Base-by-base conservation (phyloP, 2,888 invertebrate species). In the Micoletzkya japonica region DNA sequence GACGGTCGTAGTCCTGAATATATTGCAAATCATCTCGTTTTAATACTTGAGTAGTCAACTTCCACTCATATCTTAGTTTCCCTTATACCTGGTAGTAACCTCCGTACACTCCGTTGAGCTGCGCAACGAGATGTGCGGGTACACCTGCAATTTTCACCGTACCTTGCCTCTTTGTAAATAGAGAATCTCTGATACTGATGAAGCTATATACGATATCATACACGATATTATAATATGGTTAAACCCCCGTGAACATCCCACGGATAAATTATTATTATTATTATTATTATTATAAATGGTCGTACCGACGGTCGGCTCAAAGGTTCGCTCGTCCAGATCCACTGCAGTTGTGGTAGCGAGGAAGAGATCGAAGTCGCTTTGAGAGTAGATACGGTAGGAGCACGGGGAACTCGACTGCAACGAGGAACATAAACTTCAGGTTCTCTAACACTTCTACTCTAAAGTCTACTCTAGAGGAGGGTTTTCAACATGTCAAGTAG, bases 331-430 rank as follows among this genome's bases (percentile, higher is more conserved):
- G 34, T 76, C 76, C 17, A 37, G 24, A 56, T 52, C 56, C 26
- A 59, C 34, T 0, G 34, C 52, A 17, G 39, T 37, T 4, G 73
- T 73, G 0, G 73, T 73, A 24, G 70, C 77, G 50, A 76, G 58
- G 69, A 76, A 80, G 14, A 81, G 70, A 36, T 81, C 79, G 66
- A 78, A 80, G 37, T 76, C 73, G 2, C 78, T 78, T 37, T 76
- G 73, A n/a, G 77, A 75, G 64, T 76, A 71, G 28, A 81, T 76
- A 30, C 81, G 75, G 72, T 76, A 77, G 10, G 77, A 76, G 69
- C 81, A 81, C 1, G 64, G 64, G 36, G 64, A n/a, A n/a, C n/a
- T n/a, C n/a, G n/a, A n/a, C n/a, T n/a, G n/a, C n/a, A n/a, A n/a
- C n/a, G n/a, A n/a, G n/a, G n/a, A n/a, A n/a, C n/a, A n/a, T n/a